Evolutionary conservation across 1,140 invertebrate species (phyloP), one percentile per base, ranked within the genome.

Genomic region (Drosophila nasuta): DNA sequence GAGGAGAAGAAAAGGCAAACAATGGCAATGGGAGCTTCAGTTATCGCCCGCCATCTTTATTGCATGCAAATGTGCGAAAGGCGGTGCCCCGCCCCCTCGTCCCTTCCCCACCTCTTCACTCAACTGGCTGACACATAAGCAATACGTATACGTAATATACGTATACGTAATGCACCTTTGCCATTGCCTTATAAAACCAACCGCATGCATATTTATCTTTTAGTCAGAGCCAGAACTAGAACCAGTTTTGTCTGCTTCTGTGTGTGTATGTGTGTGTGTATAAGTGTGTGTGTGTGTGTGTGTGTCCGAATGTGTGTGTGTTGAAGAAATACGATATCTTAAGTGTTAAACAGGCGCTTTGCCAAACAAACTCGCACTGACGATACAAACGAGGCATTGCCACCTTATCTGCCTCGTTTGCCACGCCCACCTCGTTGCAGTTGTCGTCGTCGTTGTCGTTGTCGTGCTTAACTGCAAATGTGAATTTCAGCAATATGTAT

Each of bases 141-240:
- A 57, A 79, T 77, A 72, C 35, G 35, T 38, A 38, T 38, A 38
- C 35, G 38, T 41, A 33, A 33, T 33, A 33, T 33, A 33, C 77
- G 63, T 72, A 62, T 80, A 70, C 67, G 76, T 67, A 80, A 73
- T 79, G 77, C 75, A 77, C 71, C 46, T 65, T 38, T 67, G 78
- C 82, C 38, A 60, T 54, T 60, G 75, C 79, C 83, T 80, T 78
- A 72, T 88, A 81, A 75, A 78, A 81, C 60, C 77, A 73, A 81
- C 85, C 85, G 81, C 83, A 89, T 88, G 83, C 85, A 88, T 88
- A 88, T 88, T 88, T 88, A 88, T 88, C 83, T 88, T 88, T 85
- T 33, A 68, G 54, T 75, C 77, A 66, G 56, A 45, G 20, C 57
- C 60, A 65, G 17, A 68, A 35, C 68, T 25, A 38, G 60, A 35